phyloP scores from a whole-genome alignment of 35 echinoderm and acorn worm genomes.

The Patiria miniata region DNA sequence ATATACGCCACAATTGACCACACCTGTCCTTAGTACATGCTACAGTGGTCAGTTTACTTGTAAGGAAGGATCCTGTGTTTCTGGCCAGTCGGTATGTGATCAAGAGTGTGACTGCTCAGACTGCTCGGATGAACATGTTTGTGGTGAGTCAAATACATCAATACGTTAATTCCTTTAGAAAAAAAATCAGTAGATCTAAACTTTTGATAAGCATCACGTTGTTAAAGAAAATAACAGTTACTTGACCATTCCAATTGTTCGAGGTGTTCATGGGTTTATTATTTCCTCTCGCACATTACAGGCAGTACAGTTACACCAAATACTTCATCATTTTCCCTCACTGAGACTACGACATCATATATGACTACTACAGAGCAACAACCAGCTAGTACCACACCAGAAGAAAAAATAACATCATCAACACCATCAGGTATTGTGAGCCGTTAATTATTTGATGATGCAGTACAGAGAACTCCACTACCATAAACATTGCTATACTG shows the following conservation, averaged over 20 bases:
- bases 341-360: no score
- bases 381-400: background rate
- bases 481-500: no score
- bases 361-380: background rate
- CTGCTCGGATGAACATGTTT: slow-evolving; percentile 43
- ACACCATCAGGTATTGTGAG: background rate
- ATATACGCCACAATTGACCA: background rate
- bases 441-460: no score
- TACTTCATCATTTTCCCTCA: background rate
- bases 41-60: slow-evolving; percentile 74
- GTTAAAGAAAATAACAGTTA: no score
- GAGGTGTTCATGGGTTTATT: background rate
- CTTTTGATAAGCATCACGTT: no score
- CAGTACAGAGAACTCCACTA: no score
- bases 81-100: slow-evolving; percentile 40
- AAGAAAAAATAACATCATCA: slow-evolving; percentile 5
- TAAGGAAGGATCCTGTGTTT: slow-evolving; percentile 42
- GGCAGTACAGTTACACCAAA: background rate
- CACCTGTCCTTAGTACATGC: background rate
- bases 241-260: no score
- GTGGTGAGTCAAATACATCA: slow-evolving; percentile 34
- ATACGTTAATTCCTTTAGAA: background rate
- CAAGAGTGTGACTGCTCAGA: slow-evolving; percentile 51
- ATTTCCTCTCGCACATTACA: background rate
- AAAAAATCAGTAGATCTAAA: no score